Conservation (phyloP, 1,140 invertebrate species). For the Varroa destructor region DNA sequence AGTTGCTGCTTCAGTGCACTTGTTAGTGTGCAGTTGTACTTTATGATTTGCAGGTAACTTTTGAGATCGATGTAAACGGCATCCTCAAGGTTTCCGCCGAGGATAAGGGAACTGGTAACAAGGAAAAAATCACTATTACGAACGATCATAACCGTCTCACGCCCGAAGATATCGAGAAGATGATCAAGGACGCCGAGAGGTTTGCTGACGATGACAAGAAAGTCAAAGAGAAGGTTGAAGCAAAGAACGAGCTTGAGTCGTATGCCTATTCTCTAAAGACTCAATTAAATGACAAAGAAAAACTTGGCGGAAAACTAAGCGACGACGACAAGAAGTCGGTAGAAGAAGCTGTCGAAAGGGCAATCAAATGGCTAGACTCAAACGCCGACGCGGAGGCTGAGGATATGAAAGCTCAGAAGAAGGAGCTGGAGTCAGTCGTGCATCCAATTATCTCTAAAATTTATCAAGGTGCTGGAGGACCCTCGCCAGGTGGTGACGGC, state of each 20-base stretch:
- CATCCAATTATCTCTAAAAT: slow-evolving; percentile 95
- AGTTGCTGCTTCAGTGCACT: not conserved
- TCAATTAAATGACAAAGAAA: slow-evolving; percentile 92
- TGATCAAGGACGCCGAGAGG: slow-evolving; percentile 97
- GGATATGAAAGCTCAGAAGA: slow-evolving; percentile 93
- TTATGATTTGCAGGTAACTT: slow-evolving; percentile 66
- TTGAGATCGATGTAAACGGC: slow-evolving; percentile 98
- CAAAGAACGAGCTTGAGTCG: slow-evolving; percentile 73
- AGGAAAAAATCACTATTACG: slow-evolving; percentile 96
- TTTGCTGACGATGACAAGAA: slow-evolving; percentile 98
- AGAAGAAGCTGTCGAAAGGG: slow-evolving; percentile 82
- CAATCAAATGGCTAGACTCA: slow-evolving; percentile 95
- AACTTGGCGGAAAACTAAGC: slow-evolving; percentile 78
- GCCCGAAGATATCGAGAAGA: slow-evolving; percentile 92
- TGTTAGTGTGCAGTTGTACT: not conserved
- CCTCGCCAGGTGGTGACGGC: slow-evolving; percentile 52
- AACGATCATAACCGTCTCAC: slow-evolving; percentile 93
- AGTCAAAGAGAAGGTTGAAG: slow-evolving; percentile 88
- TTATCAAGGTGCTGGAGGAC: slow-evolving; percentile 64
- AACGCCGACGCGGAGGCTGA: slow-evolving; percentile 86
- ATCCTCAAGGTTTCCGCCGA: slow-evolving; percentile 88
- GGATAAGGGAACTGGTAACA: slow-evolving; percentile 94
- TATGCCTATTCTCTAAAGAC: slow-evolving; percentile 97
- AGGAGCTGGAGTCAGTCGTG: slow-evolving; percentile 83
- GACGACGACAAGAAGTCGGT: slow-evolving; percentile 89